Percentiles rank a stretch among this genome's conserved stretches.
phyloP scores from a whole-genome alignment of 30 jellyfish, hydroid and myxozoan genomes.

The Aurelia aurita complex sp. Pacific region DNA sequence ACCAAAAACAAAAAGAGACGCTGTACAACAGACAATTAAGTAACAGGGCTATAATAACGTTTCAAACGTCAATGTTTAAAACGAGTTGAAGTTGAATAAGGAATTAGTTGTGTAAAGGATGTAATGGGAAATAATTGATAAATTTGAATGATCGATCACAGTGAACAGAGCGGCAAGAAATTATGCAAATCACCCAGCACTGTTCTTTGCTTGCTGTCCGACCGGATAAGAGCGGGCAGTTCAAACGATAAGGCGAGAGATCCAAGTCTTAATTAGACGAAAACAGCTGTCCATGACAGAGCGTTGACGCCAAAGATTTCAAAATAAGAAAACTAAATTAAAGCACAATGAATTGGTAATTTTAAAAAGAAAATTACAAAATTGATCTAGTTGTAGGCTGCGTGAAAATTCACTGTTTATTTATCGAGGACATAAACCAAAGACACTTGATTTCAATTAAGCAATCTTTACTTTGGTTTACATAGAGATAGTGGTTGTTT shows the following conservation, averaged over 20 bases:
- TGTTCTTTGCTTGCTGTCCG: not conserved
- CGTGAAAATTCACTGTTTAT: slow-evolving; percentile 10
- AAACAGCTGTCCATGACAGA: slow-evolving; percentile 26
- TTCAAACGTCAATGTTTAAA: no score
- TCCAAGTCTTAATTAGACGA: not conserved
- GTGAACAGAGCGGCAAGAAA: no score
- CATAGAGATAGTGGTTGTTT: not conserved
- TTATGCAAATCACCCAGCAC: not conserved
- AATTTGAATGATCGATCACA: no score
- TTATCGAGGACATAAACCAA: slow-evolving; percentile 8
- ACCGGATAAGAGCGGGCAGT: slow-evolving; percentile 15
- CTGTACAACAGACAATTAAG: no score
- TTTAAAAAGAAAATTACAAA: slow-evolving; percentile 26
- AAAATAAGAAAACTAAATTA: slow-evolving; percentile 21
- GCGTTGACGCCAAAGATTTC: slow-evolving; percentile 30
- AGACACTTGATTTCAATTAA: slow-evolving; percentile 7
- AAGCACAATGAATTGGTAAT: slow-evolving; percentile 33
- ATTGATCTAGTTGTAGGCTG: slow-evolving; percentile 17
- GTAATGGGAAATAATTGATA: no score
- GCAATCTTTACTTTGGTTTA: not conserved
- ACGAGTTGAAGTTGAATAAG: no score
- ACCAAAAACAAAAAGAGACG: no score
- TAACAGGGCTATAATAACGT: no score
- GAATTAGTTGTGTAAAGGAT: no score
- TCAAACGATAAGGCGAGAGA: slow-evolving; percentile 3